phyloP scores from a whole-genome alignment of 2,113 vertebrate species.

The Phalacrocorax carbo region DNA sequence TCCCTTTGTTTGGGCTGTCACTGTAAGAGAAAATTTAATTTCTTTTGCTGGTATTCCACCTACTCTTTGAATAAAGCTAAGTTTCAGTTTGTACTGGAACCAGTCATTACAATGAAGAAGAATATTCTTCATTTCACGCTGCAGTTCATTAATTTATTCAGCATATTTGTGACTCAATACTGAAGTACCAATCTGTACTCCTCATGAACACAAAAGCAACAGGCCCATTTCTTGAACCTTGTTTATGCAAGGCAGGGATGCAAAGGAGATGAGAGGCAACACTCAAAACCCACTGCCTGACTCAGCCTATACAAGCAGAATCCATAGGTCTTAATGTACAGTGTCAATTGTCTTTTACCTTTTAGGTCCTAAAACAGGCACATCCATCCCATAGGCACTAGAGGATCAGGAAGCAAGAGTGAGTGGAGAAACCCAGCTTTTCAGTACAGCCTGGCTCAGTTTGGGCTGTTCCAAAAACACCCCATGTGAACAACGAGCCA shows the following conservation, averaged over 20 bases:
- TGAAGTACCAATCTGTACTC: neutral
- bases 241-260: neutral
- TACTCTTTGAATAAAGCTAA: neutral
- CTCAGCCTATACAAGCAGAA: neutral
- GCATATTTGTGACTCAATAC: neutral
- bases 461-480: neutral
- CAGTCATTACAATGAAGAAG: neutral
- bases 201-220: neutral
- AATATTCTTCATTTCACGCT: neutral
- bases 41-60: neutral
- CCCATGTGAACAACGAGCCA: neutral
- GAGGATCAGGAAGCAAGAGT: neutral
- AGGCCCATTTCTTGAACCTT: neutral
- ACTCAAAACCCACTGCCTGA: neutral
- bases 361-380: neutral
- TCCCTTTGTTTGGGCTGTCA: neutral
- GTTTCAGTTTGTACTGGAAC: neutral
- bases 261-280: neutral
- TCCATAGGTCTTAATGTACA: neutral
- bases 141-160: neutral
- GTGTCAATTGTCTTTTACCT: neutral
- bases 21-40: neutral
- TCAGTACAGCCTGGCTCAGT: neutral
- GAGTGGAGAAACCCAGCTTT: neutral
- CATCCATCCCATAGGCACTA: neutral